A percentile compares a stretch with the other conserved stretches of the same genome.
phyloP scores from a whole-genome alignment of 2,113 vertebrate species.

The Apteryx owenii region DNA sequence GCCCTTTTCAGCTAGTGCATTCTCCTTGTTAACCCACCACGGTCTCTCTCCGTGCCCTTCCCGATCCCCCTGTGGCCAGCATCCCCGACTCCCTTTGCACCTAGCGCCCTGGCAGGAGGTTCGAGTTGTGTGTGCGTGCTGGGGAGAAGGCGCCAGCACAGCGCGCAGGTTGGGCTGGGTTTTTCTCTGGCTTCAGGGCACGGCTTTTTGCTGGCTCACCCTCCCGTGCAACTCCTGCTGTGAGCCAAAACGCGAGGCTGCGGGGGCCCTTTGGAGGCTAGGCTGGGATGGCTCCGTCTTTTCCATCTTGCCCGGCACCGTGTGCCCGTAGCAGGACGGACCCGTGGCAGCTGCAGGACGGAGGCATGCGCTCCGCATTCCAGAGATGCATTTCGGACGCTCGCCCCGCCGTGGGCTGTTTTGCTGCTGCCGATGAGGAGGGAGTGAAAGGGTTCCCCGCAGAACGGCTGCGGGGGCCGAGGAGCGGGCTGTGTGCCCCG shows the following conservation, averaged over 20 bases:
- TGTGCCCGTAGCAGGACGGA: not conserved
- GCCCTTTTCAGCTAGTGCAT: not conserved
- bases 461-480: not conserved
- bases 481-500: not conserved
- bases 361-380: slow-evolving; percentile 24
- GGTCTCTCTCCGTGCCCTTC: not conserved
- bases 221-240: not conserved
- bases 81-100: not conserved
- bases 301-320: not conserved
- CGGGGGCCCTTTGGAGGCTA: not conserved
- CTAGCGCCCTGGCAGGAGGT: not conserved
- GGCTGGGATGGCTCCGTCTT: not conserved
- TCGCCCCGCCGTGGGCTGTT: not conserved
- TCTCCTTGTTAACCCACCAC: not conserved
- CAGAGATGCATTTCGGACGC: not conserved
- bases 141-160: too few relatives aligned
- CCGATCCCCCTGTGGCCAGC: not conserved
- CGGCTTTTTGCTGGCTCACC: not conserved
- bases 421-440: not conserved
- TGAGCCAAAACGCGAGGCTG: rapidly evolving
- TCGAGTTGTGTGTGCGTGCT: not conserved
- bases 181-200: not conserved
- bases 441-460: not conserved
- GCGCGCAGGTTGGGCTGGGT: not conserved
- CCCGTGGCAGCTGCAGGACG: not conserved